Evolutionary conservation across 2,113 vertebrate genomes (phyloP), one percentile per base, ranked within the genome.

Genomic region (Cephalopholis sonnerati): DNA sequence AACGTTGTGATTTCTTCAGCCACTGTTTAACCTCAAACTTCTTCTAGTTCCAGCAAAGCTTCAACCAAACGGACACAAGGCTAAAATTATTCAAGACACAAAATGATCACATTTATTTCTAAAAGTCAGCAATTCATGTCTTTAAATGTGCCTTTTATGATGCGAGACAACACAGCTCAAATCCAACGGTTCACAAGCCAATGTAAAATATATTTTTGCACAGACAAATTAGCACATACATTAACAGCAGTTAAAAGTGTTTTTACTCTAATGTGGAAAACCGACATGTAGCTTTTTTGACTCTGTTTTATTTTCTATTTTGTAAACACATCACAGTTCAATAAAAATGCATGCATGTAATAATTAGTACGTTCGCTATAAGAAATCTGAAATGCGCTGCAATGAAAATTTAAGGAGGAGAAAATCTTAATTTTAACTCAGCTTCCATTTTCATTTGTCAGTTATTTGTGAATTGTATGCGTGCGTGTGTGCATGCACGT

Each of bases 41-140:
- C 0, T 24, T 41, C 36, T 7, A 39, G 44, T 76, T 2, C 17
- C 25, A 80, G 54, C 7, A 36, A 55, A 76, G 63, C 62, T 57
- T 24, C 22, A 46, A 1, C 0, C 10, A 24, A 67, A 50, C 24
- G 22, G 10, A 32, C 3, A 7, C 55, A 17, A 15, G 54, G 32
- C n/a, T 57, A 15, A 74, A 13, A 44, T n/a, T 4, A 24, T 46
- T 11, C 5, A 22, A 27, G 0, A n/a, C 36, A 13, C 1, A 27
- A 20, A 41, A 63, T 13, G 0, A 0, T 4, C 1, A 41, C 2
- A 12, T 36, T 41, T 44, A 36, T 44, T 2, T 17, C 18, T 5
- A 29, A 65, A 61, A 25, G 0, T 3, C 0, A 4, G 0, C 0
- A 1, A 9, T 79, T 50, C 16, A 0, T 50, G 58, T 44, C 15